Conservation (phyloP, 2,113 vertebrate genomes). For the Toxostoma redivivum region DNA sequence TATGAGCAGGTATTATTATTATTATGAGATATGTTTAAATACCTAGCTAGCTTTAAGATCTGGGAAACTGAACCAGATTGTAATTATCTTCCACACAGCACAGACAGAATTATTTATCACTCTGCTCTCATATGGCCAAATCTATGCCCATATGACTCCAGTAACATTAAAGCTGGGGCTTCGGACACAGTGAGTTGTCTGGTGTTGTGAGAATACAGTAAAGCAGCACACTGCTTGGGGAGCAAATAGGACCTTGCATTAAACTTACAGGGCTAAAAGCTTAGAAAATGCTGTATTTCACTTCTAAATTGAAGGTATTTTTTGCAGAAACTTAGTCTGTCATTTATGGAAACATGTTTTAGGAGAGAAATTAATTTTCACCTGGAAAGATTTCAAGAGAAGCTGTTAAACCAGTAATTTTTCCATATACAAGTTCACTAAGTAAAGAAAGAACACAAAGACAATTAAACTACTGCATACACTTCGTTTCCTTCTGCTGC, state of each 20-base stretch:
- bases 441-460: not conserved
- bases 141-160: accelerated
- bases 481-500: not conserved
- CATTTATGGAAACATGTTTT: not conserved
- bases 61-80: not conserved
- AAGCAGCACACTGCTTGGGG: not conserved
- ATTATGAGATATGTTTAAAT: not conserved
- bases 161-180: not conserved
- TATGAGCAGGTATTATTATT: not conserved
- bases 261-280: not conserved
- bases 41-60: not conserved
- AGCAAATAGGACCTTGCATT: not conserved
- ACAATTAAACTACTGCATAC: not conserved
- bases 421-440: not conserved
- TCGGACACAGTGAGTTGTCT: not conserved
- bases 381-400: not conserved
- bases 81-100: not conserved
- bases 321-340: not conserved
- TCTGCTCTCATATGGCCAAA: not conserved
- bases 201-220: not conserved
- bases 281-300: not conserved
- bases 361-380: not conserved
- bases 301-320: not conserved
- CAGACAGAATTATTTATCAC: not conserved
- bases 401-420: not conserved